Percentiles rank a stretch among this genome's conserved stretches.
phyloP scores from a whole-genome alignment of 2,797 vertebrate species.

The Artibeus lituratus region DNA sequence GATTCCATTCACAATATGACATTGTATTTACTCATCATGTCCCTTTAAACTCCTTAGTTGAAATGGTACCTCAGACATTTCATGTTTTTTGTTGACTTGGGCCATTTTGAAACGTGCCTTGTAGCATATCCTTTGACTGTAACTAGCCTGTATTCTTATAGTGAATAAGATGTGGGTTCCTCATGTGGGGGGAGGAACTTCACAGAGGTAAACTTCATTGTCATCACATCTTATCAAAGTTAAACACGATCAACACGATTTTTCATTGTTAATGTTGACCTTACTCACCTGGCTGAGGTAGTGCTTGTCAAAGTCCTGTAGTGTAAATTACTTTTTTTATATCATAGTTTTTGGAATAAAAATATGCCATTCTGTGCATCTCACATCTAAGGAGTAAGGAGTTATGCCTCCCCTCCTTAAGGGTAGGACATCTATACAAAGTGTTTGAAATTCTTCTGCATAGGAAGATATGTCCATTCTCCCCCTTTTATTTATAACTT shows the following conservation, averaged over 20 bases:
- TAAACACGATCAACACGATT: background rate
- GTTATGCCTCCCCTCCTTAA: too few species aligned
- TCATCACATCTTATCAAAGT: background rate
- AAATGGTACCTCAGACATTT: background rate
- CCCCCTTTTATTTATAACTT: background rate
- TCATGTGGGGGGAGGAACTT: background rate
- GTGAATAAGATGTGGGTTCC: background rate
- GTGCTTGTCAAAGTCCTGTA: too few species aligned
- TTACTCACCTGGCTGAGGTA: too few species aligned
- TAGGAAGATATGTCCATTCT: background rate
- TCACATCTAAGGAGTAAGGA: too few species aligned
- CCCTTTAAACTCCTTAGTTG: background rate
- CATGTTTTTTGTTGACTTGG: background rate
- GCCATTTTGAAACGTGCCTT: background rate
- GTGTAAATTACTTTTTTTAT: too few species aligned
- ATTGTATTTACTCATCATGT: background rate
- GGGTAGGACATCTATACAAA: too few species aligned
- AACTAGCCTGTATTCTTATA: background rate
- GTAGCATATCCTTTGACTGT: background rate
- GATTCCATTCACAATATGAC: background rate
- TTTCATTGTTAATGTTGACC: too few species aligned
- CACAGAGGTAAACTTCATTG: background rate
- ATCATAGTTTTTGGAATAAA: too few species aligned
- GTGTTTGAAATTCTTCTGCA: background rate
- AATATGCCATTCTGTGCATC: too few species aligned